Evolutionary conservation across 2,888 invertebrate species (phyloP).

Genomic region (Acanthosepion esculentum): DNA sequence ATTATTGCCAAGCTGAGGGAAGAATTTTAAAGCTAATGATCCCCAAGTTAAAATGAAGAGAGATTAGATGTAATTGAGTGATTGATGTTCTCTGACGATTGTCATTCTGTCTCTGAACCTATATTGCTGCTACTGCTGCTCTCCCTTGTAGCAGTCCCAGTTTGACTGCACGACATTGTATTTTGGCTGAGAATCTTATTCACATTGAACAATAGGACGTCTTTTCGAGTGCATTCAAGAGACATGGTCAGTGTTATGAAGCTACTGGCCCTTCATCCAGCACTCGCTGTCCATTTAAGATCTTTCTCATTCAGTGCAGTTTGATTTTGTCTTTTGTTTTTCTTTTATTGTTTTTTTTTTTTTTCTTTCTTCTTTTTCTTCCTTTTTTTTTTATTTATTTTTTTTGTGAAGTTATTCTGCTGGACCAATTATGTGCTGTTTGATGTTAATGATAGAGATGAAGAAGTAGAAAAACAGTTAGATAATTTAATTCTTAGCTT

Average conservation of each 20-base stretch:
- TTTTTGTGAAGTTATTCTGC: not conserved
- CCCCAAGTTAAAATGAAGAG: not conserved
- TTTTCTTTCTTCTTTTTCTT: too few relatives aligned
- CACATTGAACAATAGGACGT: not conserved
- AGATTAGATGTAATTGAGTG: not conserved
- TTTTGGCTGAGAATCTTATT: constrained; percentile 25
- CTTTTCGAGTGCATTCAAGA: constrained; percentile 15
- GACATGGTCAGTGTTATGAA: constrained; percentile 11
- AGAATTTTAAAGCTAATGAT: not conserved
- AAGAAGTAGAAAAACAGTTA: not conserved
- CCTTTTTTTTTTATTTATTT: not conserved
- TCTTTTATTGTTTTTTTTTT: not conserved
- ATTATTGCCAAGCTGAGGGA: not conserved
- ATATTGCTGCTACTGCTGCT: not conserved
- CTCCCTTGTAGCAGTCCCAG: constrained; percentile 14
- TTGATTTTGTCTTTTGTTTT: not conserved
- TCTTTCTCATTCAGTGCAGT: not conserved
- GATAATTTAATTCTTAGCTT: not conserved
- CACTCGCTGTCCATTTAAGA: constrained; percentile 7
- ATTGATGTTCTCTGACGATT: not conserved
- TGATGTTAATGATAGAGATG: not conserved
- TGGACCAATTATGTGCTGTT: not conserved
- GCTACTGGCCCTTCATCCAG: not conserved
- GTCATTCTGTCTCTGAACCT: not conserved
- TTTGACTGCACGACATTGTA: not conserved